Evolutionary conservation across 2,888 invertebrate species (phyloP).

Genomic region (Cylloceria caligata): DNA sequence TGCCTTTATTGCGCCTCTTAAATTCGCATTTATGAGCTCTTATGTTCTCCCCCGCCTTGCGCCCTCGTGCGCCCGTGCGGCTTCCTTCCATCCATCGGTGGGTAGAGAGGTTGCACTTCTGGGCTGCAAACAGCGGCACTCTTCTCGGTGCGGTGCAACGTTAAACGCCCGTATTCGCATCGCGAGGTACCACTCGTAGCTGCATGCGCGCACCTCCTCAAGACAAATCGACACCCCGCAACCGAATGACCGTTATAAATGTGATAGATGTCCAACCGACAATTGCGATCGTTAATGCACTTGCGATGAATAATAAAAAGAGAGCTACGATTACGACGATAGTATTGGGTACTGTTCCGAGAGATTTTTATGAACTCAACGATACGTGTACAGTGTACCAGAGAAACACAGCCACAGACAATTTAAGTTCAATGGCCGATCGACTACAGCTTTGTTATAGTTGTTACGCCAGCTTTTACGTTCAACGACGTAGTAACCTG

Average conservation of each 20-base stretch:
- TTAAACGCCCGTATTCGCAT: constrained; percentile 53
- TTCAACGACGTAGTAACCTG: constrained; percentile 50
- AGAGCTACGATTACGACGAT: constrained; percentile 36
- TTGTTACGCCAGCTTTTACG: constrained; percentile 59
- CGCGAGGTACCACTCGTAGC: constrained; percentile 3
- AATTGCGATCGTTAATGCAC: constrained; percentile 75
- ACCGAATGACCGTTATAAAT: constrained; percentile 80
- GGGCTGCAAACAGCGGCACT: constrained; percentile 63
- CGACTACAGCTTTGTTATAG: constrained; percentile 68
- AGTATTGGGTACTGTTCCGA: constrained; percentile 35
- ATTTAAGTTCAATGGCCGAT: constrained; percentile 75
- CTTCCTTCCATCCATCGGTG: constrained; percentile 66
- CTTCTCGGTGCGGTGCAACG: constrained; percentile 68
- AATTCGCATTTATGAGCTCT: constrained; percentile 85
- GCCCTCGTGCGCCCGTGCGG: constrained; percentile 48
- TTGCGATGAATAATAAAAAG: constrained; percentile 57
- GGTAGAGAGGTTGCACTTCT: constrained; percentile 56
- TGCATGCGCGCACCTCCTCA: constrained; percentile 71
- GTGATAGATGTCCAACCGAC: constrained; percentile 76
- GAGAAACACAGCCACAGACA: constrained; percentile 52
- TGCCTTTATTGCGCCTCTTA: constrained; percentile 85
- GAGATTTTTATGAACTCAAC: constrained; percentile 59
- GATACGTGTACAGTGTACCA: constrained; percentile 39
- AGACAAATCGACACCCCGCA: constrained; percentile 79
- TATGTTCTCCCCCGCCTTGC: constrained; percentile 80